Base-by-base conservation (phyloP, 1,140 invertebrate species). In the Papilio xuthus region DNA sequence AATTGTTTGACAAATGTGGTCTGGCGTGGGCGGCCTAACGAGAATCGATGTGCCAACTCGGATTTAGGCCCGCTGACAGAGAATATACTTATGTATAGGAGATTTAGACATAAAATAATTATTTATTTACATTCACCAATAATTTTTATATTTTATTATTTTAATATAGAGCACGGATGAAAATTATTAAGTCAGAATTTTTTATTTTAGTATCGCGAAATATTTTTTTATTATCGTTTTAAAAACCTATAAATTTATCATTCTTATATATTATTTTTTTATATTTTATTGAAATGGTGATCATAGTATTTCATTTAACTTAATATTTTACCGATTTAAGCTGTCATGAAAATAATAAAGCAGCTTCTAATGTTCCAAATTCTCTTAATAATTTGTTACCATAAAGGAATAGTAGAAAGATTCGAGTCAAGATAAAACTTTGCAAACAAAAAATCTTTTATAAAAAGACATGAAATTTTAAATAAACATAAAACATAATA, bases 1-100 rank as follows among this genome's bases (percentile, higher is more conserved):
- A 81, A 77, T 78, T 81, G 75, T 81, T 80, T 82, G 80, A 79
- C 71, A 76, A 76, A 76, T 69, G 73, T 76, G 69, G 37, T 63
- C 32, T 73, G 41, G 79, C 75, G 86, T 88, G 84, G 86, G 86
- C 81, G 86, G 78, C 78, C 83, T 85, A 86, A 86, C 84, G 85
- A 86, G 84, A 82, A 85, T 88, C 83, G 81, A 84, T 85, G 80
- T 63, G 81, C 79, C 76, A 82, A 87, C 28, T 76, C 41, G 74
- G 50, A 76, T 76, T 76, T 76, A 76, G 74, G 42, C 74, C 50
- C 37, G 56, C 53, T 41, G 74, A 32, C 53, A 76, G 18, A 63
- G 53, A 41, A 76, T 76, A 76, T 41, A 67, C 53, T 76, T 63
- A 76, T 63, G 60, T 76, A 76, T 60, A 76, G 74, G 41, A 56